A percentile compares a stretch with the other conserved stretches of the same genome.
Evolutionary conservation across 2,113 vertebrate species (phyloP).

Genomic region (Melierax canorus): DNA sequence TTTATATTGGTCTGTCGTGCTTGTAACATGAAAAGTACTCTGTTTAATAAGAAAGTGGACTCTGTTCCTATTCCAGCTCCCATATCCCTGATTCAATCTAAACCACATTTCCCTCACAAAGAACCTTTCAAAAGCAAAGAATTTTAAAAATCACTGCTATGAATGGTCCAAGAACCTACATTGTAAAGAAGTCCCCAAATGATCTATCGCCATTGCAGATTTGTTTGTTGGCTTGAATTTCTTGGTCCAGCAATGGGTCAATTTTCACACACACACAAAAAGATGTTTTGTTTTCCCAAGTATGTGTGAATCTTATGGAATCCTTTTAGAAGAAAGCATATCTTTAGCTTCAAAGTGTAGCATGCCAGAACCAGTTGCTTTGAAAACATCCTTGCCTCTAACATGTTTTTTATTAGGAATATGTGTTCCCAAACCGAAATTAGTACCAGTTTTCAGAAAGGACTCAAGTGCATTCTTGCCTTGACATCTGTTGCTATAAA

Average conservation of each 20-base stretch:
- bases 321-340: neutral
- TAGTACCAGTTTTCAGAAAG: neutral
- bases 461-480: neutral
- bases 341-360: neutral
- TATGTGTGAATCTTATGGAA: conserved; percentile 41
- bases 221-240: neutral
- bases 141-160: conserved; percentile 55
- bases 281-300: conserved; percentile 39
- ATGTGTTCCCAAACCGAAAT: neutral
- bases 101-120: conserved; percentile 37
- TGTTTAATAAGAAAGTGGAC: neutral
- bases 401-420: neutral
- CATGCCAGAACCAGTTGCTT: neutral
- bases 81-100: neutral
- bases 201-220: neutral
- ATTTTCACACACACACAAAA: conserved; percentile 6
- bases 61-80: neutral
- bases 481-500: conserved; percentile 6
- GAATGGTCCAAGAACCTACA: neutral
- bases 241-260: neutral
- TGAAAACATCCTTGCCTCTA: neutral
- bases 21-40: neutral
- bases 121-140: conserved; percentile 59
- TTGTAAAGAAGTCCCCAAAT: neutral
- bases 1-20: neutral